Percentiles rank a stretch among this genome's conserved stretches.
These are phyloP conservation scores for Thelaira solivaga DNA, from an alignment of 2,888 invertebrate species.

Conservation along the genomic window DNA sequence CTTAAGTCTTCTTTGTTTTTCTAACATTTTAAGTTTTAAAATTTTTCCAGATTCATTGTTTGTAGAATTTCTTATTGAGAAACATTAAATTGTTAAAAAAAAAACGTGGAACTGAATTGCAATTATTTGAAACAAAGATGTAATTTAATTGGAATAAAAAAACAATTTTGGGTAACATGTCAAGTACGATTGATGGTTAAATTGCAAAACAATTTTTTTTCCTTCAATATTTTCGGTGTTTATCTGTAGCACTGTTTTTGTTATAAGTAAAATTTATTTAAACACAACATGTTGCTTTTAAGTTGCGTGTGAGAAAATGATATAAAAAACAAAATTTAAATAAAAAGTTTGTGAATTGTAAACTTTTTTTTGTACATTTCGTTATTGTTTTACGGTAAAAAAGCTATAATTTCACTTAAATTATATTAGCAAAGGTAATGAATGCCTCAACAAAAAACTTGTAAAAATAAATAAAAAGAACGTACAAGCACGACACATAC, in stretches of 20 bases:
- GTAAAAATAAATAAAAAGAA: constrained; percentile 11
- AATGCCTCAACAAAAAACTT: constrained; percentile 43
- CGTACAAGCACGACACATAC: too few species aligned
- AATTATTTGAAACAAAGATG: too few species aligned
- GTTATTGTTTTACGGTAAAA: constrained; percentile 44
- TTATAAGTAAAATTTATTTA: background rate
- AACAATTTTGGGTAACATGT: constrained; percentile 50
- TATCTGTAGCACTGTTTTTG: background rate
- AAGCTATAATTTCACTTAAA: constrained; percentile 63
- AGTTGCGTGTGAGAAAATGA: constrained; percentile 62
- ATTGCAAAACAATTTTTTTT: constrained; percentile 57
- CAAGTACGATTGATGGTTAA: constrained; percentile 64
- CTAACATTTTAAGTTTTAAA: too few species aligned
- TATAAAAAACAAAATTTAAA: constrained; percentile 41
- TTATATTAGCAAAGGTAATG: constrained; percentile 51
- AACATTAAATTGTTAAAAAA: too few species aligned
- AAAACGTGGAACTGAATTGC: too few species aligned
- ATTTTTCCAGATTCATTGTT: too few species aligned
- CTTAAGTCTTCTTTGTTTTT: too few species aligned
- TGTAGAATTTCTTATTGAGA: too few species aligned
- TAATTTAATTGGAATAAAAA: too few species aligned
- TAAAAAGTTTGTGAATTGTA: constrained; percentile 42
- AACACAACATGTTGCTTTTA: constrained; percentile 14
- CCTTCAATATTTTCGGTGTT: background rate
- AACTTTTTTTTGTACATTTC: constrained; percentile 13